These are phyloP conservation scores for Rhinolophus ferrumequinum DNA, from an alignment of 2,113 vertebrate genomes.

Conservation along the genomic window DNA sequence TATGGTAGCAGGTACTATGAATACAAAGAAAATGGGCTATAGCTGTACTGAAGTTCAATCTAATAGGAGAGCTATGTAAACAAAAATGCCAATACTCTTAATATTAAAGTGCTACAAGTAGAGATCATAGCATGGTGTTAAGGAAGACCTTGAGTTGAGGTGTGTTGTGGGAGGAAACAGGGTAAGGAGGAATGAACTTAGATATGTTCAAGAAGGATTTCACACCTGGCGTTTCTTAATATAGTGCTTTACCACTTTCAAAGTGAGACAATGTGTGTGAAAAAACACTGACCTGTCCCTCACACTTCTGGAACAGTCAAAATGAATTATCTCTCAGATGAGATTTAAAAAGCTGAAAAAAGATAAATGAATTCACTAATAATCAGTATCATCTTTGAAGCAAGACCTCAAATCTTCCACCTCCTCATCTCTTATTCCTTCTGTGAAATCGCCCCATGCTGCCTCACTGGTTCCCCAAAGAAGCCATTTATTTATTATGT, in stretches of 20 bases:
- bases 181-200: not conserved
- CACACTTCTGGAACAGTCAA: not conserved
- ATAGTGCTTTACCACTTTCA: not conserved
- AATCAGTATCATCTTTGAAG: constrained; percentile 11
- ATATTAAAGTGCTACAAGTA: not conserved
- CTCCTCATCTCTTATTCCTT: not conserved
- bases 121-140: not conserved
- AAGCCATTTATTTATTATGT: not conserved
- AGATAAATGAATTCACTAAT: not conserved
- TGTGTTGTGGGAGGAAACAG: not conserved
- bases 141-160: not conserved
- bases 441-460: not conserved
- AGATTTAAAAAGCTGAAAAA: constrained; percentile 29
- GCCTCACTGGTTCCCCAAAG: not conserved
- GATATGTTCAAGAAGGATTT: not conserved
- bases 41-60: not conserved
- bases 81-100: not conserved
- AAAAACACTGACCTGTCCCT: not conserved
- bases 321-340: not conserved
- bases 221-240: not conserved
- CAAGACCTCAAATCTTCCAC: not conserved
- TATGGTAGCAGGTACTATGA: not conserved
- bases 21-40: not conserved
- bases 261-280: not conserved
- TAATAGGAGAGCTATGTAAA: not conserved